phyloP scores from a whole-genome alignment of 2,888 invertebrate genomes.

The Volucella inanis region DNA sequence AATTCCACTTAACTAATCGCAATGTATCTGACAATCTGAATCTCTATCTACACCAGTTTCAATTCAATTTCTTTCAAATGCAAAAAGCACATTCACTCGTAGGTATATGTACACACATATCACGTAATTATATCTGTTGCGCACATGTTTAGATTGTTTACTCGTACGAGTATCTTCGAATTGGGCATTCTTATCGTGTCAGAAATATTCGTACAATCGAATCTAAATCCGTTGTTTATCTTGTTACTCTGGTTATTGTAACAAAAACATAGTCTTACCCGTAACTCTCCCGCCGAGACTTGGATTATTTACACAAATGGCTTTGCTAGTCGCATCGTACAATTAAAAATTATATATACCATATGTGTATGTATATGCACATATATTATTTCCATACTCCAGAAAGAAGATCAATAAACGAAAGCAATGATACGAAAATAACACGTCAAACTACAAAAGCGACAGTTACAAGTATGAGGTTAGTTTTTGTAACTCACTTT shows the following conservation, averaged over 20 bases:
- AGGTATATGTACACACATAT: neutral
- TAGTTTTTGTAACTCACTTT: neutral
- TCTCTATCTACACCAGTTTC: too few species aligned
- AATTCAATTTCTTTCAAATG: too few species aligned
- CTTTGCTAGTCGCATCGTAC: conserved; percentile 6
- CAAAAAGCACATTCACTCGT: neutral
- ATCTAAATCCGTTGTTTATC: neutral
- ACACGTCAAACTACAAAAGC: neutral
- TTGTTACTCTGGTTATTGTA: neutral
- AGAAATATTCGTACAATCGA: neutral
- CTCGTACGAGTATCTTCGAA: neutral
- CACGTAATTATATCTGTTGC: neutral
- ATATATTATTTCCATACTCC: neutral
- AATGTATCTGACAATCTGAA: too few species aligned
- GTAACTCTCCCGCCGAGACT: conserved; percentile 17
- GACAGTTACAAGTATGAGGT: neutral
- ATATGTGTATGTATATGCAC: too few species aligned
- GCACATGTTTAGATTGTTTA: conserved; percentile 24
- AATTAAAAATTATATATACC: neutral
- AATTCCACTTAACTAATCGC: too few species aligned
- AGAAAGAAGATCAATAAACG: conserved; percentile 32
- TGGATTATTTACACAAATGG: conserved; percentile 48
- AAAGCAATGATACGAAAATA: conserved; percentile 23
- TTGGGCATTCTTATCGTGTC: conserved; percentile 26
- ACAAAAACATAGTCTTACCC: neutral